Evolutionary conservation across 2,888 invertebrate genomes (phyloP), one percentile per base, ranked within the genome.

Genomic region (Dorcus hopei): DNA sequence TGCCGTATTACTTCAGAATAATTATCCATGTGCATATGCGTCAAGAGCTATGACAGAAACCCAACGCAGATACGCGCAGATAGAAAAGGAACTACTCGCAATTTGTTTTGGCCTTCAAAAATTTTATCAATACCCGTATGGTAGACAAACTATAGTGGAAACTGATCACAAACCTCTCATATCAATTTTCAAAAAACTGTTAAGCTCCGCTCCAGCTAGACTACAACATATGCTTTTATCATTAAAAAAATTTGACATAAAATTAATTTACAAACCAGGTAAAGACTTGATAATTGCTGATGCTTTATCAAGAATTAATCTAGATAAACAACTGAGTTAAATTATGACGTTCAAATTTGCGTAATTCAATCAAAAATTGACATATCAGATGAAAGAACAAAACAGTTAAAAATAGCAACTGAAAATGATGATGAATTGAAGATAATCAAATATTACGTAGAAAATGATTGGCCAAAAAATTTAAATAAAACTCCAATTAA

Each of bases 111-210:
- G 59, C 3, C 14, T 45, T 5, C 9, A 43, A 11, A 66, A 58
- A 63, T 71, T 67, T 59, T 40, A 65, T 42, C 65, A 68, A 48
- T 71, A 66, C 61, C 19, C 70, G 33, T 69, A 53, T 58, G 69
- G 68, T 7, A 59, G 51, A 64, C 49, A 49, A 49, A 55, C 70
- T 9, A 57, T 14, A 16, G 63, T 72, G 38, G 67, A 71, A 59
- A 71, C 67, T 8, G 69, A 73, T 61, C 72, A 73, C 49, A 65
- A 65, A 47, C 71, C 73, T 9, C 42, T 66, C n/a, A 54, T 66
- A 8, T 38, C 38, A 9, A 61, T 65, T 19, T 61, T 66, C 38
- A 63, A 68, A 49, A 68, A 67, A 61, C 54, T 61, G 7, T 49
- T 68, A 53, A 60, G 65, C 58, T 53, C 61, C 42, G 54, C 59